These are phyloP conservation scores for Cynocephalus volans DNA, from an alignment of 2,113 vertebrate species.

Conservation along the genomic window DNA sequence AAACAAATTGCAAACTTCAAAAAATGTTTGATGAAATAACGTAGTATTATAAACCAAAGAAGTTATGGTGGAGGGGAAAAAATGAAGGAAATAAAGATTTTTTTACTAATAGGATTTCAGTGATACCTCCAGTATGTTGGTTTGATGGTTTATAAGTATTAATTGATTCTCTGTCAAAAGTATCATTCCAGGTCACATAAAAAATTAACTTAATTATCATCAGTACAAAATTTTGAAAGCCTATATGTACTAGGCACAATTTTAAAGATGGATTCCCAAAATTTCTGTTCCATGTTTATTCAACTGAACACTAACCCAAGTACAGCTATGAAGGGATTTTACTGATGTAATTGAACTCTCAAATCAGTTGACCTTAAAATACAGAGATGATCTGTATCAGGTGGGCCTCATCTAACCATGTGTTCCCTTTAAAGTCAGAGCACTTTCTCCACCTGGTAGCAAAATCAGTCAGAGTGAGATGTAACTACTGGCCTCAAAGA, in stretches of 20 bases:
- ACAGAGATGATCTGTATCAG: fast-evolving
- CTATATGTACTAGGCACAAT: neutral
- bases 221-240: constrained; percentile 49
- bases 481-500: neutral
- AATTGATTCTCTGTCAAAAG: constrained; percentile 50
- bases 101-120: constrained; percentile 12
- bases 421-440: neutral
- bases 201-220: constrained; percentile 64
- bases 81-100: neutral
- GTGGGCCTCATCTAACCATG: neutral
- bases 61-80: neutral
- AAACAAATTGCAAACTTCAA: constrained; percentile 75
- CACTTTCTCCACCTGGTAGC: neutral
- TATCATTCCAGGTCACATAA: neutral
- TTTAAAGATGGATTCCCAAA: neutral
- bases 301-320: neutral
- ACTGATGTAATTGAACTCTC: neutral
- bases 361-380: neutral
- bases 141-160: constrained; percentile 50
- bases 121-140: neutral
- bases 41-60: constrained; percentile 30
- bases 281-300: neutral
- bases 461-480: neutral
- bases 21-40: constrained; percentile 71
- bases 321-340: neutral